Conservation (phyloP, 1,140 invertebrate species). For the Cecropterus lyciades region DNA sequence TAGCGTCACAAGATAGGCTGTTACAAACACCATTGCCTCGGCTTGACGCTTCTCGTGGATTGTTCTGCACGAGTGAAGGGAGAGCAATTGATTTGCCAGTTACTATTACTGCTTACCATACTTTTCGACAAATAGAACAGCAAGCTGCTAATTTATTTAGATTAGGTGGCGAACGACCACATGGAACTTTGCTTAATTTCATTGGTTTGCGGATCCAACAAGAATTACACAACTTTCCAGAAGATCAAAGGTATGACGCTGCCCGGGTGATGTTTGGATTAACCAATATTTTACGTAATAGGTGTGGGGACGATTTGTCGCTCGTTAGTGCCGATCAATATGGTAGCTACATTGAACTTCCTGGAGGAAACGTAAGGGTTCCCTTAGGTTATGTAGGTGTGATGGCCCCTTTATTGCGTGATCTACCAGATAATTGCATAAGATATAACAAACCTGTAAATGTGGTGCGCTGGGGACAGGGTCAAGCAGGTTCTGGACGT, state of each 20-base stretch:
- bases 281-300: slow-evolving; percentile 85
- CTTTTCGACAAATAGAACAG: slow-evolving; percentile 87
- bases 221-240: slow-evolving; percentile 87
- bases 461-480: slow-evolving; percentile 86
- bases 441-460: slow-evolving; percentile 87
- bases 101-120: slow-evolving; percentile 86
- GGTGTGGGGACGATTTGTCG: slow-evolving; percentile 87
- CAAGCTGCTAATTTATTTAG: slow-evolving; percentile 86
- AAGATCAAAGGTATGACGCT: slow-evolving; percentile 88
- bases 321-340: slow-evolving; percentile 88
- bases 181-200: slow-evolving; percentile 87
- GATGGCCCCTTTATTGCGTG: slow-evolving; percentile 86
- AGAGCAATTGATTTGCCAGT: slow-evolving; percentile 86
- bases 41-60: slow-evolving; percentile 79
- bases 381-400: slow-evolving; percentile 87
- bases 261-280: slow-evolving; percentile 87
- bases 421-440: slow-evolving; percentile 84
- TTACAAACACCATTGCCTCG: slow-evolving; percentile 82
- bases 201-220: slow-evolving; percentile 87
- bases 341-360: slow-evolving; percentile 87
- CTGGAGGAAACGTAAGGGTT: slow-evolving; percentile 87
- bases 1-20: slow-evolving; percentile 87
- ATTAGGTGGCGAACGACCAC: slow-evolving; percentile 84
- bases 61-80: slow-evolving; percentile 88
- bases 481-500: slow-evolving; percentile 76